Evolutionary conservation across 1,140 invertebrate species (phyloP).

Genomic region (Helicoverpa zea): DNA sequence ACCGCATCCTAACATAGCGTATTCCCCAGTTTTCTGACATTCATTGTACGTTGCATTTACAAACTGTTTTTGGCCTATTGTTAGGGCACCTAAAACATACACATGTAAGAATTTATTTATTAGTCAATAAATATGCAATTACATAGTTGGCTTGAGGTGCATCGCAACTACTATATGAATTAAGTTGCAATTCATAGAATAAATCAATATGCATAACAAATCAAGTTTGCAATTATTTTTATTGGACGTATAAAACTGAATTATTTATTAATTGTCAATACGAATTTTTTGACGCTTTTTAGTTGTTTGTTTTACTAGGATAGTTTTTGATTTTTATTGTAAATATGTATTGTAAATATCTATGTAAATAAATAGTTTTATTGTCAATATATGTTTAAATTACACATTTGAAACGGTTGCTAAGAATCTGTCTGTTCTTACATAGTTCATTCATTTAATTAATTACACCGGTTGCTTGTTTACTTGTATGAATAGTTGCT

Average conservation of each 20-base stretch:
- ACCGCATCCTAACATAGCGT: conserved; percentile 54
- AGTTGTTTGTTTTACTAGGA: no score
- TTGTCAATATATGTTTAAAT: background rate
- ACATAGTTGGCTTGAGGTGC: background rate
- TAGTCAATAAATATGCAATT: background rate
- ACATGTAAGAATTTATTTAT: conserved; percentile 43
- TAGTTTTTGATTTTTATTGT: no score
- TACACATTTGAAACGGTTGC: conserved; percentile 4
- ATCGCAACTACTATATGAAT: background rate
- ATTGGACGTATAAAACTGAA: background rate
- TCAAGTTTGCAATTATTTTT: background rate
- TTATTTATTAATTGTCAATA: conserved; percentile 1
- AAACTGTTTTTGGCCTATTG: conserved; percentile 46
- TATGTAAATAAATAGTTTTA: no score
- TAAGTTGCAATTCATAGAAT: background rate
- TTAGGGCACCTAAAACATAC: background rate
- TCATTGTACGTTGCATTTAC: conserved; percentile 32
- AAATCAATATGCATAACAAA: conserved; percentile 12
- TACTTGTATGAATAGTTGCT: no score
- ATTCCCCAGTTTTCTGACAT: conserved; percentile 40
- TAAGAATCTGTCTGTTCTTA: background rate
- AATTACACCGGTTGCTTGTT: no score
- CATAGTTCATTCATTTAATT: background rate
- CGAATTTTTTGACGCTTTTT: no score
- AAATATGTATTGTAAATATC: no score